Evolutionary conservation across 23 tunicate genomes (phyloP).

Genomic region (Clavelina lepadiformis): DNA sequence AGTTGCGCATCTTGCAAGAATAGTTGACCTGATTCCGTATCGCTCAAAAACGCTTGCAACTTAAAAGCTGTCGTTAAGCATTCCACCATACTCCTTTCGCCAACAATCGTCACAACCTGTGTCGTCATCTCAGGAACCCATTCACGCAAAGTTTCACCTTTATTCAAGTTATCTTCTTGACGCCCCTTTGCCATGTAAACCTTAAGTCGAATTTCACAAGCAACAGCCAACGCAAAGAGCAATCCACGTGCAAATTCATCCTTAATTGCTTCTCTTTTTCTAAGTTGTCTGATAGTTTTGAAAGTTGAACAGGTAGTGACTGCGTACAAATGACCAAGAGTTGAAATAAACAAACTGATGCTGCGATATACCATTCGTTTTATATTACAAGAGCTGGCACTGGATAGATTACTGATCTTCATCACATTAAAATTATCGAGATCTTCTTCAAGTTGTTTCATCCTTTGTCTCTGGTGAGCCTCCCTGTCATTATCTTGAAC

Average conservation of each 20-base stretch:
- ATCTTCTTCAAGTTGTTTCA: neutral
- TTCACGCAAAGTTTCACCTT: neutral
- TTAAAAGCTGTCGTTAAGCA: neutral
- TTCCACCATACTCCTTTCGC: slow-evolving; percentile 17
- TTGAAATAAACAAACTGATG: slow-evolving; percentile 13
- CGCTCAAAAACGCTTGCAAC: slow-evolving; percentile 1
- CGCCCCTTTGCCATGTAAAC: slow-evolving; percentile 12
- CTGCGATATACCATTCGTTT: slow-evolving; percentile 23
- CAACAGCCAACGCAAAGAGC: slow-evolving; percentile 14
- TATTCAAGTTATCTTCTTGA: slow-evolving; percentile 16
- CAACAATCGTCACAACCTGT: neutral
- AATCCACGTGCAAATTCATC: neutral
- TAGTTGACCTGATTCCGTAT: no score
- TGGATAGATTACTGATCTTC: no score
- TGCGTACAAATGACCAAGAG: neutral
- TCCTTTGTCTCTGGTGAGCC: neutral
- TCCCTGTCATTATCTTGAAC: neutral
- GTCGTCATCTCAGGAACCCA: neutral
- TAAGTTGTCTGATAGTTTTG: neutral
- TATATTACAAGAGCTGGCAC: no score
- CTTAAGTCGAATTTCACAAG: slow-evolving; percentile 21
- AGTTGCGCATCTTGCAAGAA: no score
- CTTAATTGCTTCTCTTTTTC: neutral
- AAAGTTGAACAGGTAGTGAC: slow-evolving; percentile 1
- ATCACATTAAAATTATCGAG: neutral